Conservation (phyloP, 2,888 invertebrate species). For the Eupsilia transversa region DNA sequence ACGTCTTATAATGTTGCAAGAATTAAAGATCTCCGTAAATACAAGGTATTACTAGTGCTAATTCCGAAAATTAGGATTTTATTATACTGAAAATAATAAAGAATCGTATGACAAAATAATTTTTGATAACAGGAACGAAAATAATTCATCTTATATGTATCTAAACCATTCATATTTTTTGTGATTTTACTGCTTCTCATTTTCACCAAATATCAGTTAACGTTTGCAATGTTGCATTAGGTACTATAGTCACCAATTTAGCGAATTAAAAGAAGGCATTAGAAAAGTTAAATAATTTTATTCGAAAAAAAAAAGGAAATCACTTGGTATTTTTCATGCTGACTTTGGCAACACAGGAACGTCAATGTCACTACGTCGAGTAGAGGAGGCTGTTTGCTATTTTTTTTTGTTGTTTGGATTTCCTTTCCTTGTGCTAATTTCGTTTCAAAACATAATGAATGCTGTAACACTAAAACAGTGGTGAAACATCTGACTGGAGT, state of each 20-base stretch:
- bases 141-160: neutral
- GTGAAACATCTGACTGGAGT: constrained; percentile 47
- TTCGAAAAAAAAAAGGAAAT: neutral
- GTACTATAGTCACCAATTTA: neutral
- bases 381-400: constrained; percentile 53
- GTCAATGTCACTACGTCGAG: constrained; percentile 60
- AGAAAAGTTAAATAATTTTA: neutral
- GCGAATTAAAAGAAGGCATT: no score
- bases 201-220: neutral
- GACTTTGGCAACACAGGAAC: constrained; percentile 46
- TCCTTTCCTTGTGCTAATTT: constrained; percentile 62
- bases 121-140: neutral
- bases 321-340: neutral
- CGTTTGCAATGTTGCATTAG: neutral
- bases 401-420: constrained; percentile 63
- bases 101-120: neutral
- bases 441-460: constrained; percentile 60
- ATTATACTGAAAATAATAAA: neutral
- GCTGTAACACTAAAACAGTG: constrained; percentile 43
- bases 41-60: neutral
- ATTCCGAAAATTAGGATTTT: neutral
- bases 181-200: neutral
- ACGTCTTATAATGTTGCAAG: constrained; percentile 37
- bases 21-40: neutral
- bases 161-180: neutral